Percentiles rank a stretch among this genome's conserved stretches.
These are phyloP conservation scores for Clusia tigrina DNA, from an alignment of 2,888 invertebrate species.

Conservation along the genomic window DNA sequence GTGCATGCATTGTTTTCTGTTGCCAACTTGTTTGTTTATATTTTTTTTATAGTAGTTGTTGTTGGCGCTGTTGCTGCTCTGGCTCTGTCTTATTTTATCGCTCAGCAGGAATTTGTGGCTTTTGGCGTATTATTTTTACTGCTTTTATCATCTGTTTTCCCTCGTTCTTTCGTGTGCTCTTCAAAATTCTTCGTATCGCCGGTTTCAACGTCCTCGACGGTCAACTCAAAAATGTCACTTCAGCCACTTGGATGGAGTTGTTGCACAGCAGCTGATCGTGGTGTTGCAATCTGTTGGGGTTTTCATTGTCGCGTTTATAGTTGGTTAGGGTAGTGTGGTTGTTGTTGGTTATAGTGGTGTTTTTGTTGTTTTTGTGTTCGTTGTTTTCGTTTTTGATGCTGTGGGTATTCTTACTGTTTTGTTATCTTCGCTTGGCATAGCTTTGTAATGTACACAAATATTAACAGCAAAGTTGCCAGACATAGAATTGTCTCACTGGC, in stretches of 20 bases:
- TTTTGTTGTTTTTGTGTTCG: background rate
- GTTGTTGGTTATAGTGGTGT: background rate
- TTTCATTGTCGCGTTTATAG: background rate
- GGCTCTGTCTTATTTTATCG: constrained; percentile 24
- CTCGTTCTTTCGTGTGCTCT: background rate
- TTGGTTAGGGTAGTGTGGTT: background rate
- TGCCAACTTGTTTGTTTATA: constrained; percentile 27
- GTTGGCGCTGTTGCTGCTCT: constrained; percentile 19
- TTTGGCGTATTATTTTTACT: no score
- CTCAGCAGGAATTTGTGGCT: constrained; percentile 13
- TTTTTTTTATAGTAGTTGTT: constrained; percentile 25
- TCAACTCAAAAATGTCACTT: background rate
- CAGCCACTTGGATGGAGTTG: background rate
- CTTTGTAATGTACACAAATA: no score
- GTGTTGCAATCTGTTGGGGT: background rate
- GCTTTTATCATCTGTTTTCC: background rate
- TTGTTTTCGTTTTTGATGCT: background rate
- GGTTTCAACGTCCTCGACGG: background rate
- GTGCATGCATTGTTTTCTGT: constrained; percentile 4
- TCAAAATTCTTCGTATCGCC: background rate
- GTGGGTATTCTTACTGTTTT: background rate
- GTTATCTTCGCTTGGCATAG: background rate
- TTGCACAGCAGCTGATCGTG: background rate
- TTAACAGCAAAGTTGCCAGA: no score
- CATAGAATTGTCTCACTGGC: no score